Base-by-base conservation (phyloP, 2,888 invertebrate genomes). In the Tridacna crocea region DNA sequence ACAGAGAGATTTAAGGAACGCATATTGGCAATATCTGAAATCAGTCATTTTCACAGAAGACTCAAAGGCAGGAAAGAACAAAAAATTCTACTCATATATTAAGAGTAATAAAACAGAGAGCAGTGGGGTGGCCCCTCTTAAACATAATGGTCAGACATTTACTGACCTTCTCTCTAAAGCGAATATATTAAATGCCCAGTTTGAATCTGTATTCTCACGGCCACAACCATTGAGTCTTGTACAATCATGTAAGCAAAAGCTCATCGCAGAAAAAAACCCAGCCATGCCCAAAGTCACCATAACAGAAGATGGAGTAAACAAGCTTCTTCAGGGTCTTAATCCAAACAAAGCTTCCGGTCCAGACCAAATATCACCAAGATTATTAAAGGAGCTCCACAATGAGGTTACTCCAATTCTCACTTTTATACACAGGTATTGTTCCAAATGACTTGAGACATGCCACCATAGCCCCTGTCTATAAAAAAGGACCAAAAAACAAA, bases 21-120 rank as follows among this genome's bases (percentile, higher is more conserved):
- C 78, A n/a, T 72, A 78, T 46, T 73, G 78, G 72, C 24, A 60
- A 60, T 72, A 77, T 61, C 55, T 77, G 36, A 72, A 78, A 47
- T 26, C 77, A 3, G 11, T 68, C 17, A 27, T 68, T 36, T 68
- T 68, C 26, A 24, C 68, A 17, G 22, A 26, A 19, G 68, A 68
- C 27, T 26, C 68, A 15, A 13, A 68, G 2, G n/a, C 15, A 13
- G 27, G 68, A 27, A 68, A 68, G 22, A 68, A 68, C 10, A 68
- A 68, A 46, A 68, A 68, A 68, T 46, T 46, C 10, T 68, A 68
- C 46, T 36, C 17, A 19, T 68, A 24, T 36, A 26, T 68, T 17
- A 27, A 8, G 36, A 27, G 26, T 36, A 68, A 68, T 2, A 68
- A 68, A 46, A 68, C 68, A 19, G 24, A 19, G 24, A 68, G 26